Conservation (phyloP, 35 echinoderm and acorn worm species). For the Stichopus chloronotus region DNA sequence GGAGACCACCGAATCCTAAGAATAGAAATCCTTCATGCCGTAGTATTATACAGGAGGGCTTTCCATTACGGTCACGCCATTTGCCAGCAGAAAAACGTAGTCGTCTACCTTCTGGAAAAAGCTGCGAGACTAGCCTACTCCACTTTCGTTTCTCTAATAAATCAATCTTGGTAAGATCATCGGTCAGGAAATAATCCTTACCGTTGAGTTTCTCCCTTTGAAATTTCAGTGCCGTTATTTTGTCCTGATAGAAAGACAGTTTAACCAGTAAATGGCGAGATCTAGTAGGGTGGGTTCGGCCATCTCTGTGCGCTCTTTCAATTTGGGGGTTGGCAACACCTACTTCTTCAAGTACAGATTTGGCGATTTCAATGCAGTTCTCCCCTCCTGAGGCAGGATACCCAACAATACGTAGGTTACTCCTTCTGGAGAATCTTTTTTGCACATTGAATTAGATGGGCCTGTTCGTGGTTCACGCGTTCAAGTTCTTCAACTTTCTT, state of each 20-base stretch:
- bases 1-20: neutral
- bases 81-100: constrained; percentile 10
- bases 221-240: too few relatives aligned
- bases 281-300: neutral
- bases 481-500: neutral
- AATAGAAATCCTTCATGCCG: neutral
- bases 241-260: too few relatives aligned
- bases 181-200: neutral
- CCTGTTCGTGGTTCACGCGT: neutral
- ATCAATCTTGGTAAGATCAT: constrained; percentile 26
- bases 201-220: neutral
- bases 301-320: constrained; percentile 33
- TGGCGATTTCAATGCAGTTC: constrained; percentile 13
- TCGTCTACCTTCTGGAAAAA: neutral
- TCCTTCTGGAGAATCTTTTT: constrained; percentile 15
- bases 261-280: neutral
- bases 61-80: neutral
- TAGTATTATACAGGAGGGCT: neutral
- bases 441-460: neutral
- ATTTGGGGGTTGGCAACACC: constrained; percentile 2
- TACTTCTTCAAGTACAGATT: constrained; percentile 8
- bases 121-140: neutral
- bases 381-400: neutral
- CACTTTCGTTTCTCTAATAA: constrained; percentile 36
- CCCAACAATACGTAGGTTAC: constrained; percentile 26